These are phyloP conservation scores for Drosophila novamexicana DNA, from an alignment of 1,140 invertebrate genomes.

Conservation along the genomic window DNA sequence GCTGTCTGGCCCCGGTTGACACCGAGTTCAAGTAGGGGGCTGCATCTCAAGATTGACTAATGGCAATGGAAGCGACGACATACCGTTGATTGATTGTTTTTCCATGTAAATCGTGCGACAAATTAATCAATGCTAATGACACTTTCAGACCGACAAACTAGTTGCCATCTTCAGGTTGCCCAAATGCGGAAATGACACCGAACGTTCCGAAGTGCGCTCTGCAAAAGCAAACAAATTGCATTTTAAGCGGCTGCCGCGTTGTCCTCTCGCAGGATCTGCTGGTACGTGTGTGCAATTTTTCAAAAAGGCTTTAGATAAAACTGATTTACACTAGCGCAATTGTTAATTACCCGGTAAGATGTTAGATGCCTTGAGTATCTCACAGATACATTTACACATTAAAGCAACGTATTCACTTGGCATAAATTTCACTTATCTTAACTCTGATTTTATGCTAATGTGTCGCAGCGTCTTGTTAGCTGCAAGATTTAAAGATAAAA, in stretches of 20 bases:
- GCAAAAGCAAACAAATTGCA: conserved; percentile 66
- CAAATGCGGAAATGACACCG: conserved; percentile 10
- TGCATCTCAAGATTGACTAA: conserved; percentile 78
- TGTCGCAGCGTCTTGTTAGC: conserved; percentile 72
- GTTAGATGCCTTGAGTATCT: conserved; percentile 7
- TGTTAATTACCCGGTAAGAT: conserved; percentile 64
- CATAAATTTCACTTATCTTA: conserved; percentile 71
- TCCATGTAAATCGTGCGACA: conserved; percentile 80
- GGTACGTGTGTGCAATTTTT: conserved; percentile 60
- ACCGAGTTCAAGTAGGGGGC: conserved; percentile 67
- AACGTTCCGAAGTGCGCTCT: conserved; percentile 19
- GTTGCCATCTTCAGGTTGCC: conserved; percentile 62
- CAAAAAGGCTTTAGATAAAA: conserved; percentile 69
- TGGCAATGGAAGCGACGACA: conserved; percentile 62
- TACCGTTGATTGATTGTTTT: conserved; percentile 83
- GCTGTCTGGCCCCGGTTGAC: conserved; percentile 56
- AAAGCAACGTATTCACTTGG: conserved; percentile 53
- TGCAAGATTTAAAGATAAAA: conserved; percentile 69
- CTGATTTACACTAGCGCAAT: conserved; percentile 69
- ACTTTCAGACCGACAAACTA: conserved; percentile 62
- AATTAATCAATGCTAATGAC: conserved; percentile 84
- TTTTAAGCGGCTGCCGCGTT: conserved; percentile 62
- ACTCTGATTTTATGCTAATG: conserved; percentile 84
- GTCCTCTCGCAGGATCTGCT: conserved; percentile 28
- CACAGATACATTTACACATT: conserved; percentile 57